Percentiles rank a stretch among this genome's conserved stretches.
Conservation (phyloP, 2,888 invertebrate species). For the Hypercompe scribonia region DNA sequence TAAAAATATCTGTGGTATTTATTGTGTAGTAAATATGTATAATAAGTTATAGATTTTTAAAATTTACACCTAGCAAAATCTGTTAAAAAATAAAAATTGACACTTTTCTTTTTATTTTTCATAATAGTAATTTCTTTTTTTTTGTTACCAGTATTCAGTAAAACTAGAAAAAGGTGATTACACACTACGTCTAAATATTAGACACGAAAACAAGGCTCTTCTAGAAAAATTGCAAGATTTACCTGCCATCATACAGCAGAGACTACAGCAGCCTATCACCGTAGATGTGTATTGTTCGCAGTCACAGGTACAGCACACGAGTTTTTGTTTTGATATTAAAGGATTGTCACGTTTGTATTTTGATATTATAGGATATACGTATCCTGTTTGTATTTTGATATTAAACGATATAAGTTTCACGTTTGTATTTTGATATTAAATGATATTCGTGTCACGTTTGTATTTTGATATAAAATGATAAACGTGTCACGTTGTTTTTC, state of each 20-base stretch:
- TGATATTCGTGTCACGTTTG: not conserved
- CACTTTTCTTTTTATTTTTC: too few relatives aligned
- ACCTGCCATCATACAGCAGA: conserved; percentile 91
- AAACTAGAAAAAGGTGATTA: conserved; percentile 99
- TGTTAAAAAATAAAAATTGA: too few relatives aligned
- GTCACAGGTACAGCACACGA: conserved; percentile 60
- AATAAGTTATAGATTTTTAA: too few relatives aligned
- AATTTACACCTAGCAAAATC: not conserved
- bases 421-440: not conserved
- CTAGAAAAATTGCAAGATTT: conserved; percentile 95
- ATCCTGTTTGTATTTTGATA: too few relatives aligned
- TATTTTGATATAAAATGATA: not conserved
- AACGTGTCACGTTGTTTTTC: too few relatives aligned
- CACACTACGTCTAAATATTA: conserved; percentile 93
- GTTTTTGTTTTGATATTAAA: not conserved
- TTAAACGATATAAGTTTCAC: too few relatives aligned
- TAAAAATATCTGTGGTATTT: too few relatives aligned
- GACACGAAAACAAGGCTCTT: conserved; percentile 95
- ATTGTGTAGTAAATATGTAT: too few relatives aligned
- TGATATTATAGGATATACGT: too few relatives aligned
- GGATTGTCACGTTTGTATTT: too few relatives aligned
- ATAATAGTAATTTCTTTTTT: not conserved
- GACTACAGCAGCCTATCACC: conserved; percentile 89
- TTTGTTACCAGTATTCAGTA: conserved; percentile 89
- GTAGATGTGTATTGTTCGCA: conserved; percentile 91